phyloP scores from a whole-genome alignment of 2,797 vertebrate species.

The Taeniopygia guttata region DNA sequence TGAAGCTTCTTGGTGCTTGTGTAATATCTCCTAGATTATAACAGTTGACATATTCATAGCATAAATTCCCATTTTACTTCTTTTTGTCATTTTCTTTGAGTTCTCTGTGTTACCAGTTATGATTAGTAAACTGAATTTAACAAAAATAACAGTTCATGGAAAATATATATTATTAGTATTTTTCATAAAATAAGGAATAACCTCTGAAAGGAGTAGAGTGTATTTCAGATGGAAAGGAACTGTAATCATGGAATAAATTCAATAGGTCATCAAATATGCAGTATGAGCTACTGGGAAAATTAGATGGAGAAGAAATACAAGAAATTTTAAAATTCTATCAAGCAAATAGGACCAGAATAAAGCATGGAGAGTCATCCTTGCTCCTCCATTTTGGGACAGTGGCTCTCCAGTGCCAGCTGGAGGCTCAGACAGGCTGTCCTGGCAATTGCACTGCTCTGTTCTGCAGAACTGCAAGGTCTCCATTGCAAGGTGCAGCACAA shows the following conservation, averaged over 20 bases:
- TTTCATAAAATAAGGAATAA: background rate
- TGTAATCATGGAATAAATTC: background rate
- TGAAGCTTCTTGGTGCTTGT: background rate
- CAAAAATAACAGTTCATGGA: background rate
- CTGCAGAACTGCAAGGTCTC: background rate
- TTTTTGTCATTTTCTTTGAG: background rate
- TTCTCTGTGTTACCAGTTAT: background rate
- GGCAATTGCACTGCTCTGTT: background rate
- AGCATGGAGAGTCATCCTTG: background rate
- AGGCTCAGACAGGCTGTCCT: background rate
- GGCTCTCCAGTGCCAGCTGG: background rate
- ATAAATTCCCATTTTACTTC: background rate
- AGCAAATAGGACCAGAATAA: background rate
- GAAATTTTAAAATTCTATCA: background rate
- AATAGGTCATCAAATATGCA: background rate
- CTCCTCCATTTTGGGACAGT: background rate
- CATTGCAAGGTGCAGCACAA: accelerated
- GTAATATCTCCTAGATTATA: background rate
- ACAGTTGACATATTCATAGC: background rate
- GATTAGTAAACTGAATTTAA: background rate
- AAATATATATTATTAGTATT: background rate
- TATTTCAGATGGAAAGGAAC: background rate
- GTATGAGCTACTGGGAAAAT: background rate
- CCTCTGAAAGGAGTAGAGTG: background rate
- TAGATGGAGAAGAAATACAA: background rate